Evolutionary conservation across 2,888 invertebrate genomes (phyloP).

Genomic region (Fragum whitleyi): DNA sequence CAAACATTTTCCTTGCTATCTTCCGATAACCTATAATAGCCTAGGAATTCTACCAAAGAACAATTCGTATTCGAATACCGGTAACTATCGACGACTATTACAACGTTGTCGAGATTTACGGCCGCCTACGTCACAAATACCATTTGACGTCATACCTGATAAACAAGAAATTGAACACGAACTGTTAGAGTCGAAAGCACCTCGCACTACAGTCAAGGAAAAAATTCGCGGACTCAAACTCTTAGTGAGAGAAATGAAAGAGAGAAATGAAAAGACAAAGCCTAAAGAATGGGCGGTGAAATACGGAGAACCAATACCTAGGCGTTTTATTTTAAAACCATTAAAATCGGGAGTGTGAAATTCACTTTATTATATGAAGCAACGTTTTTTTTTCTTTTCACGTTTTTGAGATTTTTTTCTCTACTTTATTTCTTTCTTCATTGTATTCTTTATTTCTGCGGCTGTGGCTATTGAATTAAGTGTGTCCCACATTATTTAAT

Average conservation of each 20-base stretch:
- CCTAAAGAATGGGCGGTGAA: constrained; percentile 76
- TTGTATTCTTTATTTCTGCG: no score
- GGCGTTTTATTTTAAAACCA: constrained; percentile 72
- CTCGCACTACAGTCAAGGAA: constrained; percentile 68
- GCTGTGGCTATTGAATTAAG: no score
- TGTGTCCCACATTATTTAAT: no score
- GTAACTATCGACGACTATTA: constrained; percentile 65
- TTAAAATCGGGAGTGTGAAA: constrained; percentile 48
- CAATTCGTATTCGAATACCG: constrained; percentile 66
- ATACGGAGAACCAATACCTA: constrained; percentile 73
- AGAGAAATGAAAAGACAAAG: constrained; percentile 70
- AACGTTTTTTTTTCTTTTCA: no score
- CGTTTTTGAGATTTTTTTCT: no score
- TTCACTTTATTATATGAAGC: no score
- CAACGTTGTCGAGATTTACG: constrained; percentile 59
- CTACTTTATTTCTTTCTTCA: no score
- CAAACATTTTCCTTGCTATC: constrained; percentile 73
- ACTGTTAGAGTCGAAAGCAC: constrained; percentile 45
- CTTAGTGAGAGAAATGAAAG: constrained; percentile 73
- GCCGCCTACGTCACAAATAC: constrained; percentile 50
- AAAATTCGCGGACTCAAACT: constrained; percentile 72
- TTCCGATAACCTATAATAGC: constrained; percentile 73
- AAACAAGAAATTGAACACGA: constrained; percentile 1
- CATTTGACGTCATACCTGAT: constrained; percentile 14
- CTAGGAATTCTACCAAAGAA: constrained; percentile 59